Evolutionary conservation across 2,113 vertebrate species (phyloP).

Genomic region (Nanorana parkeri): DNA sequence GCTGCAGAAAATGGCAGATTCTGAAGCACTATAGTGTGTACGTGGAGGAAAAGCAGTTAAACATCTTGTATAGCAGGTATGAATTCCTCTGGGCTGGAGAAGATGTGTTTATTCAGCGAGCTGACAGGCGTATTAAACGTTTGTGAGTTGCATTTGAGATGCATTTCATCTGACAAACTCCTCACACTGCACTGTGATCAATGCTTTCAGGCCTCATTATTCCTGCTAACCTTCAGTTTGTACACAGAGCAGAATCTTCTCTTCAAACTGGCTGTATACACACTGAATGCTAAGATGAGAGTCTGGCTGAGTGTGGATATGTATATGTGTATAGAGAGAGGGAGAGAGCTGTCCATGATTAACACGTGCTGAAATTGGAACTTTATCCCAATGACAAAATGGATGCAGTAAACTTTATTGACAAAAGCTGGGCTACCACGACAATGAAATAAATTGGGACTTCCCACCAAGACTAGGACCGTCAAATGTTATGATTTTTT

Average conservation of each 20-base stretch:
- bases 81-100: conserved; percentile 20
- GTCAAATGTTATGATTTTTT: too few species aligned
- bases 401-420: too few species aligned
- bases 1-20: neutral
- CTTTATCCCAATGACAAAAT: too few species aligned
- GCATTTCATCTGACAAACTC: conserved; percentile 57
- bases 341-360: neutral
- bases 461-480: too few species aligned
- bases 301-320: neutral
- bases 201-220: conserved; percentile 59
- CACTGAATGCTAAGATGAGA: conserved; percentile 29
- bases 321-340: neutral
- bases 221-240: conserved; percentile 55
- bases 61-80: neutral
- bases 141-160: conserved; percentile 53
- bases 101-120: conserved; percentile 46
- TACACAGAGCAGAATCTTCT: conserved; percentile 43
- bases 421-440: too few species aligned
- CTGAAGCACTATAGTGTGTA: neutral
- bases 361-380: too few species aligned
- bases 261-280: conserved; percentile 13
- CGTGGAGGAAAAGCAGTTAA: conserved; percentile 19
- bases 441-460: too few species aligned
- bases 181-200: conserved; percentile 50
- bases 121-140: conserved; percentile 53